phyloP scores from a whole-genome alignment of 2,797 vertebrate species.

The Babyrousa celebensis region DNA sequence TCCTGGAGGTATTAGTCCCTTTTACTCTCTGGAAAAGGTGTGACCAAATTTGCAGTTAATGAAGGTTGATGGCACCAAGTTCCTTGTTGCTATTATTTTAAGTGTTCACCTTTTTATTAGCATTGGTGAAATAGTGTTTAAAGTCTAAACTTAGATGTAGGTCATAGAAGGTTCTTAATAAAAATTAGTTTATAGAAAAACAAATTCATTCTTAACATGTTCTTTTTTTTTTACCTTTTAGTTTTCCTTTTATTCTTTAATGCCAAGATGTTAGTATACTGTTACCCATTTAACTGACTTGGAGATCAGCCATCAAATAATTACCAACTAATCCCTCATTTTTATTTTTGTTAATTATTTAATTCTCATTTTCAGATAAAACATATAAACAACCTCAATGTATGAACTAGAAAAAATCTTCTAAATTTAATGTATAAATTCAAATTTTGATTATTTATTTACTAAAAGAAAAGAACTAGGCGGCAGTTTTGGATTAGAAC shows the following conservation, averaged over 20 bases:
- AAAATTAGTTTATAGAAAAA: slow-evolving; percentile 19
- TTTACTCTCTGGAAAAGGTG: not conserved
- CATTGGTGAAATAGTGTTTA: not conserved
- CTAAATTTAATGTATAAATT: not conserved
- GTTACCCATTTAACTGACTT: not conserved
- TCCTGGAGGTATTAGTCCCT: not conserved
- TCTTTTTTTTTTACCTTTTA: not conserved
- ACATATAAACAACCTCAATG: not conserved
- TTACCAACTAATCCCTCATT: slow-evolving; percentile 13
- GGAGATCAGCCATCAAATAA: not conserved
- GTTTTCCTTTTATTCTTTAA: not conserved
- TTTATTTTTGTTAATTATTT: not conserved
- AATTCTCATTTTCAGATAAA: not conserved
- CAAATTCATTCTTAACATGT: slow-evolving; percentile 2
- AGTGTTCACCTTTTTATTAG: not conserved
- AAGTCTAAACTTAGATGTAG: not conserved
- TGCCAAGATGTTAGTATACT: not conserved
- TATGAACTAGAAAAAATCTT: not conserved
- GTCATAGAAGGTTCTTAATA: not conserved
- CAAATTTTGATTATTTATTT: not conserved
- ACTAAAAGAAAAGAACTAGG: not conserved
- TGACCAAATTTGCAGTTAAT: slow-evolving; percentile 7
- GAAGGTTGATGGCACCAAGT: not conserved
- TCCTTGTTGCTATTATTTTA: not conserved
- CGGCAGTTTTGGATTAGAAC: not conserved